Conservation (phyloP, 2,888 invertebrate genomes). For the Mesodorylaimus sp. region DNA sequence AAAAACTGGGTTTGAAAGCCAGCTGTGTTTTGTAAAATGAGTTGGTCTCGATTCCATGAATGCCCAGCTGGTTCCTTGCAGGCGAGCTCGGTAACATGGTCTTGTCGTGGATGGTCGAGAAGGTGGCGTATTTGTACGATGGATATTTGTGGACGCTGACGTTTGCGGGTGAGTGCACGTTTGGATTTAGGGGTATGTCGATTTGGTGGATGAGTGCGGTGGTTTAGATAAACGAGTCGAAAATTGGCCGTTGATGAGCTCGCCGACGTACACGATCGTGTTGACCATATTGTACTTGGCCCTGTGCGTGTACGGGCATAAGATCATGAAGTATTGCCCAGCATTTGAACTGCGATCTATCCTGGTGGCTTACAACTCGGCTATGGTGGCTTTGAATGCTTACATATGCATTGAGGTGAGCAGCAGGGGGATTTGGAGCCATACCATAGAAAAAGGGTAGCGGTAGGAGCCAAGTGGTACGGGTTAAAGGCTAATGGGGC, state of each 20-base stretch:
- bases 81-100: too few relatives aligned
- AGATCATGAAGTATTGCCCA: neutral
- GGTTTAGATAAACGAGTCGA: slow-evolving; percentile 12
- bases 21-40: too few relatives aligned
- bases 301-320: slow-evolving; percentile 59
- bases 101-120: neutral
- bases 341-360: neutral
- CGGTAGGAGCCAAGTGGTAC: too few relatives aligned
- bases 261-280: slow-evolving; percentile 51
- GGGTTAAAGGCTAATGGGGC: too few relatives aligned
- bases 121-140: slow-evolving; percentile 1
- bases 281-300: slow-evolving; percentile 53
- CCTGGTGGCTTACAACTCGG: too few relatives aligned
- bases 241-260: slow-evolving; percentile 49
- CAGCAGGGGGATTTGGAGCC: too few relatives aligned
- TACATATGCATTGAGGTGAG: too few relatives aligned
- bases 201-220: slow-evolving; percentile 1
- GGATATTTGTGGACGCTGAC: slow-evolving; percentile 9
- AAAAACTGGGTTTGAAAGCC: too few relatives aligned
- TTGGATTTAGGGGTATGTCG: neutral
- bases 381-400: too few relatives aligned
- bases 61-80: too few relatives aligned
- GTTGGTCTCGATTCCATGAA: too few relatives aligned
- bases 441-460: too few relatives aligned
- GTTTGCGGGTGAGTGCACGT: slow-evolving; percentile 3